These are phyloP conservation scores for Temnothorax nylanderi DNA, from an alignment of 1,140 invertebrate species.

Conservation along the genomic window DNA sequence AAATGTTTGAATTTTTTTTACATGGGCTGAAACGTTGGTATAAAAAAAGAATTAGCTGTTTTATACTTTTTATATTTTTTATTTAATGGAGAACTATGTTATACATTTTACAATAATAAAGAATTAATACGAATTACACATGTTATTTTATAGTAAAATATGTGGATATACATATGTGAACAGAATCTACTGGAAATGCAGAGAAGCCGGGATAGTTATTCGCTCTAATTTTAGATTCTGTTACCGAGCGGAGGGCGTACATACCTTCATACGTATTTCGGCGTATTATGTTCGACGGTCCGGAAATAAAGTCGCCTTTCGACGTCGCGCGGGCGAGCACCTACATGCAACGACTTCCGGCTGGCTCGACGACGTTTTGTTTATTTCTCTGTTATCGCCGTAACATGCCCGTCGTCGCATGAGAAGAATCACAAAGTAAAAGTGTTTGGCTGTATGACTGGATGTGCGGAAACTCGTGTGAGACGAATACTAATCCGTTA, in stretches of 20 bases:
- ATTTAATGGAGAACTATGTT: neutral
- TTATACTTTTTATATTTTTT: neutral
- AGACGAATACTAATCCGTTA: constrained; percentile 19
- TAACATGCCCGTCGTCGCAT: neutral
- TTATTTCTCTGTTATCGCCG: constrained; percentile 66
- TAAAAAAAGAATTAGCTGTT: neutral
- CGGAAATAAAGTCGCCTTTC: constrained; percentile 69
- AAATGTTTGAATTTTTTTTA: neutral
- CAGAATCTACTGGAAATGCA: constrained; percentile 4
- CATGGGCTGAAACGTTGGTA: neutral
- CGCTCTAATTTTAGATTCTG: constrained; percentile 24
- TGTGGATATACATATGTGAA: neutral
- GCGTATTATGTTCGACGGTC: constrained; percentile 43
- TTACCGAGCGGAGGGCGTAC: neutral
- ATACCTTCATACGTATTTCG: constrained; percentile 45
- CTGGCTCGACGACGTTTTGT: constrained; percentile 52
- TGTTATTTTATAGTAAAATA: neutral
- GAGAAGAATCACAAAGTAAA: constrained; percentile 60
- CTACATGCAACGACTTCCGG: constrained; percentile 62
- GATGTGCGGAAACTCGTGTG: neutral
- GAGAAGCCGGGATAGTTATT: neutral
- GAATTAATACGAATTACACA: neutral
- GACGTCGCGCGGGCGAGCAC: constrained; percentile 12
- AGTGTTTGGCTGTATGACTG: neutral
- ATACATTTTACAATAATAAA: neutral